Evolutionary conservation across 2,113 vertebrate species (phyloP), one percentile per base, ranked within the genome.

Genomic region (Riparia riparia): DNA sequence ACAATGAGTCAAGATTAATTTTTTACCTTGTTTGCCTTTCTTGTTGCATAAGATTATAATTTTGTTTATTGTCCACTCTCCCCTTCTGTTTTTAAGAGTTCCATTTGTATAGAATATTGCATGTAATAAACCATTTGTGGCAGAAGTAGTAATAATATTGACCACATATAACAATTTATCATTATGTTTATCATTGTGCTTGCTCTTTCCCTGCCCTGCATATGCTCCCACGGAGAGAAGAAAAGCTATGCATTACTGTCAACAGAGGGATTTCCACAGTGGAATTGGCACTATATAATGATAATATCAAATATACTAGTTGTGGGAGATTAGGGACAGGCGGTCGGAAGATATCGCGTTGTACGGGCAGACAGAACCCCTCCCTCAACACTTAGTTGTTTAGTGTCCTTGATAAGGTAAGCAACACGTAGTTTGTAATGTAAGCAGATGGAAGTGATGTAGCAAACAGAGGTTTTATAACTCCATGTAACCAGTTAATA

Each of bases 61-160:
- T 86, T 82, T 93, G 9, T 68, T 94, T 68, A 73, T 63, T 88
- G 39, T 77, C n/a, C 54, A n/a, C 21, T 37, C 31, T 82, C 10
- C 12, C 7, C 2, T 56, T 80, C 54, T 80, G 39, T 60, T 95
- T 92, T 82, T 41, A 39, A 41, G 79, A 70, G 6, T 58, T 41
- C 2, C 9, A 51, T 77, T 71, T 94, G 15, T 78, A 34, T 73
- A 80, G 90, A 64, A 63, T 86, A 90, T 88, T 94, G n/a, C 3
- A 3, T 44, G 24, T 10, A 86, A 88, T 86, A 93, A 94, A 88
- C 93, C 79, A 78, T 22, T 90, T 6, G n/a, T 60, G 51, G 31
- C 68, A 93, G 88, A 90, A 89, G 42, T n/a, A 56, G 53, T 56
- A 94, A 76, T 85, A 93, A 82, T 82, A 80, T 76, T 83, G 74